Conservation (phyloP, 2,113 vertebrate species). For the Megaceryle torquata region DNA sequence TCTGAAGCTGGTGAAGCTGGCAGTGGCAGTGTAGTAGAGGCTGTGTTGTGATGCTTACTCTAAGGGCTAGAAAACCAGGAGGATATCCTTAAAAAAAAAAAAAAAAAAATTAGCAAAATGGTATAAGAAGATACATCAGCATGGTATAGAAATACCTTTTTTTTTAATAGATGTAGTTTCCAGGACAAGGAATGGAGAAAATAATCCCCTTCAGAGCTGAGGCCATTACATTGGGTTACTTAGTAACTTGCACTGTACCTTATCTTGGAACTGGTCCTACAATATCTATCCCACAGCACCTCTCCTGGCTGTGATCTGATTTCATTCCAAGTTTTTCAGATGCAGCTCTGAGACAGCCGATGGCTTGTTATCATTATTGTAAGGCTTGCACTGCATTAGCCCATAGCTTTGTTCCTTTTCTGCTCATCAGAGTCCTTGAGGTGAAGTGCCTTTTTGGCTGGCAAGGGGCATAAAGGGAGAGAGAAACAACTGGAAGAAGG, state of each 20-base stretch:
- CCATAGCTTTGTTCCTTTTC: background rate
- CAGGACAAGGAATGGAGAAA: background rate
- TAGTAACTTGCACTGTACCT: background rate
- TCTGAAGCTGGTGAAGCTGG: background rate
- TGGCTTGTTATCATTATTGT: background rate
- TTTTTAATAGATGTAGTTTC: background rate
- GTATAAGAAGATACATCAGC: background rate
- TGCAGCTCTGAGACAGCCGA: background rate
- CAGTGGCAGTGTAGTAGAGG: background rate
- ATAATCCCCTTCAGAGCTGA: background rate
- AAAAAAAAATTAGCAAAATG: background rate
- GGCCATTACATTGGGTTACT: background rate
- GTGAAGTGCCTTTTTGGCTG: background rate
- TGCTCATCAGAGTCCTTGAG: background rate
- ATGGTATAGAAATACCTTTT: background rate
- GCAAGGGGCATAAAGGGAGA: background rate
- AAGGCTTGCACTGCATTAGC: background rate
- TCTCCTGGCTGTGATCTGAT: background rate
- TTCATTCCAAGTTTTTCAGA: background rate
- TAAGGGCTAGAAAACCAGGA: background rate
- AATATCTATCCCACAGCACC: fast-evolving
- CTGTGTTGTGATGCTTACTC: background rate
- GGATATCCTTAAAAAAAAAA: background rate
- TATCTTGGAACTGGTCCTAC: background rate
- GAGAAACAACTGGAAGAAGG: background rate